Evolutionary conservation across 2,888 invertebrate species (phyloP).

Genomic region (Plagodis dolabraria): DNA sequence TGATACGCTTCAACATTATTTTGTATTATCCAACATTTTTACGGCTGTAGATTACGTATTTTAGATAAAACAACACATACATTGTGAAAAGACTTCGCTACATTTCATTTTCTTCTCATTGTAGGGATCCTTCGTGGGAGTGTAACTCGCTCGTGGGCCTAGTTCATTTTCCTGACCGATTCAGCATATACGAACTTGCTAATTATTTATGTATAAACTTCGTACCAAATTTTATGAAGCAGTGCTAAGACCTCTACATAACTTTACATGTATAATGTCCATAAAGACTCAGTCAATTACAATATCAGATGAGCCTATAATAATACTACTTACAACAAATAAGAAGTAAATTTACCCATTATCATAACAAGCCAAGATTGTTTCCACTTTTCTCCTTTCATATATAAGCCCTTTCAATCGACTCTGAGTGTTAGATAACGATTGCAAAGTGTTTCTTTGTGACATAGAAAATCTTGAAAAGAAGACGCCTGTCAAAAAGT

Average conservation of each 20-base stretch:
- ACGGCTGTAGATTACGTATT: too few species aligned
- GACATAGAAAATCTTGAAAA: neutral
- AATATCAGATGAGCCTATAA: neutral
- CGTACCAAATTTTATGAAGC: neutral
- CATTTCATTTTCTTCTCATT: too few species aligned
- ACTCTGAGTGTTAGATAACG: neutral
- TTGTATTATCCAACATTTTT: too few species aligned
- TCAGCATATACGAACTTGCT: neutral
- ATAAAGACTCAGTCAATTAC: too few species aligned
- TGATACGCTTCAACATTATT: too few species aligned
- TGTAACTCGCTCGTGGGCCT: too few species aligned
- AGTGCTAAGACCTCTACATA: neutral
- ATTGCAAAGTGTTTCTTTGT: neutral
- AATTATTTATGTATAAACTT: neutral
- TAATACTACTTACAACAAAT: slow-evolving; percentile 1
- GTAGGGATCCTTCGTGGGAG: too few species aligned
- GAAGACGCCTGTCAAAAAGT: slow-evolving; percentile 6
- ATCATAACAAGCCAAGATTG: slow-evolving; percentile 15
- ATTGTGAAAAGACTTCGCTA: too few species aligned
- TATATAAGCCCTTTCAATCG: slow-evolving; percentile 11
- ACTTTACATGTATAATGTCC: too few species aligned
- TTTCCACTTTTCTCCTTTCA: slow-evolving; percentile 12
- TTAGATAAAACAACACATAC: too few species aligned
- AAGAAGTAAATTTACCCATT: slow-evolving; percentile 3
- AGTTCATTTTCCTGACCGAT: neutral